phyloP scores from a whole-genome alignment of 2,797 vertebrate species.

The Hylomyscus alleni region DNA sequence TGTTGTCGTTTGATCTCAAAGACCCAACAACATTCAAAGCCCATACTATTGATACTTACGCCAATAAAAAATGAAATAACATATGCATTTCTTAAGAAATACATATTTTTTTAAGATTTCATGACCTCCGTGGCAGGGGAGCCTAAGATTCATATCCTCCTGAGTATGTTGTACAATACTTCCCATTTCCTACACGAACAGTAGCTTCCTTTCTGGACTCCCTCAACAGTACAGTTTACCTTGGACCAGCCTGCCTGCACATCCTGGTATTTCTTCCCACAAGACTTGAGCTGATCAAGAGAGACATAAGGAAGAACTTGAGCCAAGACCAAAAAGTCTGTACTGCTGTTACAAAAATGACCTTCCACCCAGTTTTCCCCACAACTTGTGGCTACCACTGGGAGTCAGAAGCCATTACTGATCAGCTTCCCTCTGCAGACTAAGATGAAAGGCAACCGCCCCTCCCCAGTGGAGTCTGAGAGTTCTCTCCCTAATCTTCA shows the following conservation, averaged over 20 bases:
- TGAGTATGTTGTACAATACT: background rate
- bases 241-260: background rate
- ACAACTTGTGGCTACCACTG: background rate
- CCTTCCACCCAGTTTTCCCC: background rate
- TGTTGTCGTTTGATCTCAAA: background rate
- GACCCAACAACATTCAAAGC: background rate
- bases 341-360: background rate
- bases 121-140: background rate
- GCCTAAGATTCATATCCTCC: background rate
- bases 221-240: background rate
- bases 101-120: background rate
- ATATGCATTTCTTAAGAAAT: too few relatives aligned
- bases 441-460: background rate
- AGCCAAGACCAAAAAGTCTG: background rate
- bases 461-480: background rate
- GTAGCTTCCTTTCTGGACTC: background rate
- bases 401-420: background rate
- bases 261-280: background rate
- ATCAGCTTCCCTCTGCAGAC: background rate
- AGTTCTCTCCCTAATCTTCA: background rate
- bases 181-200: background rate
- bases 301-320: background rate
- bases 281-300: background rate
- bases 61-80: constrained; percentile 10
- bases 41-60: background rate